Base-by-base conservation (phyloP, 2,888 invertebrate genomes). In the Plagodis pulveraria region DNA sequence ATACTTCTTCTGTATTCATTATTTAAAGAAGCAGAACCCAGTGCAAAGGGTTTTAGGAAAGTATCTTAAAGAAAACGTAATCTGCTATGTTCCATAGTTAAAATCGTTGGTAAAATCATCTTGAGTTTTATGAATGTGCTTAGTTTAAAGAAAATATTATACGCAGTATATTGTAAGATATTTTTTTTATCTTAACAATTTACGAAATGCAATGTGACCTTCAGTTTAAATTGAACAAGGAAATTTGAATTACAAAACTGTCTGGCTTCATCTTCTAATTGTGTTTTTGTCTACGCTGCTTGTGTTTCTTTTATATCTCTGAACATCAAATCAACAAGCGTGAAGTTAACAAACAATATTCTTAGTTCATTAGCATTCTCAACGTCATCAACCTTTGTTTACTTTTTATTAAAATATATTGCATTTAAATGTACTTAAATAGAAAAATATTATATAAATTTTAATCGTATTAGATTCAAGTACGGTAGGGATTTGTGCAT, bases 191-290 rank as follows among this genome's bases (percentile, higher is more conserved):
- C 22, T 22, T 22, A 22, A 22, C 22, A 22, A 4, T 22, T 1
- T 9, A 40, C 40, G 0, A 40, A 40, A 10, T 40, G 22, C 2
- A 47, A 46, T 36, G 7, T 38, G 38, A 34, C 54, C 54, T 59
- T 59, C 58, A 50, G 33, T 22, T 22, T 22, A 22, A 8, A 41
- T 44, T 32, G 45, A 50, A 46, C 50, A 38, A 46, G 54, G 54
- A 50, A 55, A 59, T 55, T 59, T 47, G 35, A 59, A 59, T 55
- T 55, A 46, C 41, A 59, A 59, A 47, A 54, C n/a, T 34, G 50
- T 59, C 58, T 55, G 54, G 35, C 33, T 54, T 44, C 44, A 60
- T 60, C 55, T 51, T 43, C 45, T 22, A 12, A 32, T 53, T 44
- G n/a, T 45, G 34, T 45, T 33, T 22, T 34, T n/a, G 34, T 36